Evolutionary conservation across 2,113 vertebrate species (phyloP), one percentile per base, ranked within the genome.

Genomic region (Bos javanicus): DNA sequence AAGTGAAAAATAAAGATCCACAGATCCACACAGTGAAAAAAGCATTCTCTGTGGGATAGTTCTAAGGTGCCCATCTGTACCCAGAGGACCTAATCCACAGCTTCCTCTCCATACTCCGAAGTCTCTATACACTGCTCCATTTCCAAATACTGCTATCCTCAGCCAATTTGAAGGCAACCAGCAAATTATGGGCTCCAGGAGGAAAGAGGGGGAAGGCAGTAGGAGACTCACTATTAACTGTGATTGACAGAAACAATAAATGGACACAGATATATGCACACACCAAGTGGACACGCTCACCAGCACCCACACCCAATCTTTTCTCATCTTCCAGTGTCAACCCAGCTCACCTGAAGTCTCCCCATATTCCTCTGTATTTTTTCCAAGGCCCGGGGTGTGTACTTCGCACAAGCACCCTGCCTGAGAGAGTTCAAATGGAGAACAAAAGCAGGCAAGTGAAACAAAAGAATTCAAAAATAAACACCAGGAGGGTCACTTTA

Each of bases 401-500:
- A 76, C 62, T 81, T 87, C 80, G 64, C 94, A 59, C 46, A 90
- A 83, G 92, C 57, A 33, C 64, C 59, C 78, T 92, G 76, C 52
- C 46, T 78, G 59, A 95, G 19, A 83, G 92, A 94, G 85, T 90
- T 95, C 91, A 50, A 87, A 50, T 5, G 21, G 84, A 96, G 71
- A 95, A 67, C 76, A 90, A 95, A 95, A 97, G 76, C 94, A 97
- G 67, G 62, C 50, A 94, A 96, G 96, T 23, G 23, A 89, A 92
- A 64, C 64, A 89, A 89, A 97, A 97, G 88, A 95, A 97, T 52
- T 80, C 76, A 94, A 82, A 93, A 97, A 95, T 82, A 95, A 97
- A 94, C 89, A 93, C n/a, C 59, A 71, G 67, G 60, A 87, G 83
- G 46, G 26, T 93, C 56, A 21, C 39, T 82, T 94, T 74, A 81